Evolutionary conservation across 2,888 invertebrate species (phyloP).

Genomic region (Pterostichus niger): DNA sequence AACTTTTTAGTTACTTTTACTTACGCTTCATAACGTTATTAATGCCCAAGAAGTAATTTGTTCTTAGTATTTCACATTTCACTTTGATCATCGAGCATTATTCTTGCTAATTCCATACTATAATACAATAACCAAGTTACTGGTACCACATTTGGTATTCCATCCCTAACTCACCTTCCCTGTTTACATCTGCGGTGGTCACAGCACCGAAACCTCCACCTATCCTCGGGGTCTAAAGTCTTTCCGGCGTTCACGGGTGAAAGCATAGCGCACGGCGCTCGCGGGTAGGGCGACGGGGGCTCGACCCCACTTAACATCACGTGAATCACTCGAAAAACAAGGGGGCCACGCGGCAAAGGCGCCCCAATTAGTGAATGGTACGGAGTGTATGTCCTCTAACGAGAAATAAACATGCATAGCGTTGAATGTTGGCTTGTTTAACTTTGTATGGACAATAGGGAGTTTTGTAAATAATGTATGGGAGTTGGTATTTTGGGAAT

Average conservation of each 20-base stretch:
- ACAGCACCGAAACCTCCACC: constrained; percentile 10
- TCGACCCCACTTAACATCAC: constrained; percentile 76
- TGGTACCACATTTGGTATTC: too few relatives aligned
- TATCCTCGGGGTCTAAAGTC: constrained; percentile 15
- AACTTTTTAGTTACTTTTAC: too few relatives aligned
- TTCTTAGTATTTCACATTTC: too few relatives aligned
- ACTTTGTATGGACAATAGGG: neutral
- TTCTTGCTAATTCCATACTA: too few relatives aligned
- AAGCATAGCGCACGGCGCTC: neutral
- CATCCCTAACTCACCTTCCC: neutral
- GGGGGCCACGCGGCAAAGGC: constrained; percentile 67
- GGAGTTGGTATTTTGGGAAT: too few relatives aligned
- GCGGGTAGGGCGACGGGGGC: constrained; percentile 71
- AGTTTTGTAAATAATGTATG: too few relatives aligned
- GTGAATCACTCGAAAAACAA: constrained; percentile 75
- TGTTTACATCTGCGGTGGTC: constrained; percentile 19
- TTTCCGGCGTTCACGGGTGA: constrained; percentile 3
- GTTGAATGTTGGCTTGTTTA: constrained; percentile 2
- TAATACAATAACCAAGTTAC: too few relatives aligned
- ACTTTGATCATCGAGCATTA: too few relatives aligned
- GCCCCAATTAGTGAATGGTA: constrained; percentile 73
- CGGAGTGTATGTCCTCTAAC: constrained; percentile 27
- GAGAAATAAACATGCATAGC: constrained; percentile 57
- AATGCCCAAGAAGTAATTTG: too few relatives aligned
- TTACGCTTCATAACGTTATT: too few relatives aligned